Conservation (phyloP, 2,113 vertebrate species). For the Boulengeromyrus knoepffleri region DNA sequence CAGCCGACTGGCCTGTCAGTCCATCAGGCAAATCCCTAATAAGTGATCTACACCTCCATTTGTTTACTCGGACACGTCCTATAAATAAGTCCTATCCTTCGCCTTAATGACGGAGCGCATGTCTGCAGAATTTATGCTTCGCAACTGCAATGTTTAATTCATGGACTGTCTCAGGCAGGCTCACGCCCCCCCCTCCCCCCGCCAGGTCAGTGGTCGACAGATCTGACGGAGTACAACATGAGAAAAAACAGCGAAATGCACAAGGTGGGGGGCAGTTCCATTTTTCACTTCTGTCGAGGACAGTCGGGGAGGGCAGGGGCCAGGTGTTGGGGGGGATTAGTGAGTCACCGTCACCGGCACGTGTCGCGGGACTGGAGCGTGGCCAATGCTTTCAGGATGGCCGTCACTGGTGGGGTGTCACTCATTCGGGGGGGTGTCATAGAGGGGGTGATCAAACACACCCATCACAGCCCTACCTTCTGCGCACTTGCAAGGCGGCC, state of each 20-base stretch:
- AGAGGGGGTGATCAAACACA: not conserved
- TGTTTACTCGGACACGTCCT: not conserved
- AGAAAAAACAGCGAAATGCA: not conserved
- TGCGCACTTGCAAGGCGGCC: not conserved
- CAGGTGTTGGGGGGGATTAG: not conserved
- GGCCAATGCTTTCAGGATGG: not conserved
- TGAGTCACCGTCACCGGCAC: not conserved
- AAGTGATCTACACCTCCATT: not conserved
- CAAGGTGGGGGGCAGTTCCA: not conserved
- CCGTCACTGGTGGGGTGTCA: not conserved
- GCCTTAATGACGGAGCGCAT: not conserved
- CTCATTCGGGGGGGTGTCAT: not conserved
- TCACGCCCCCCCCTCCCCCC: not conserved
- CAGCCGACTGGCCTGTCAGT: not conserved
- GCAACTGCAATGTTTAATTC: conserved; percentile 11
- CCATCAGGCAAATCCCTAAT: not conserved
- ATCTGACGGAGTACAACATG: conserved; percentile 15
- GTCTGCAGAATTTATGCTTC: not conserved
- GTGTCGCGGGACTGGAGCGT: not conserved
- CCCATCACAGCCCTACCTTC: not conserved
- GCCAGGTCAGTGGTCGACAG: not conserved
- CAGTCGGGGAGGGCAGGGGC: not conserved
- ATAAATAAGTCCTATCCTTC: not conserved
- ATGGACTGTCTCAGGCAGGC: not conserved
- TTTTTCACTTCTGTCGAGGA: conserved; percentile 2